Conservation (phyloP, 1,140 invertebrate genomes). For the Zophobas atratus region DNA sequence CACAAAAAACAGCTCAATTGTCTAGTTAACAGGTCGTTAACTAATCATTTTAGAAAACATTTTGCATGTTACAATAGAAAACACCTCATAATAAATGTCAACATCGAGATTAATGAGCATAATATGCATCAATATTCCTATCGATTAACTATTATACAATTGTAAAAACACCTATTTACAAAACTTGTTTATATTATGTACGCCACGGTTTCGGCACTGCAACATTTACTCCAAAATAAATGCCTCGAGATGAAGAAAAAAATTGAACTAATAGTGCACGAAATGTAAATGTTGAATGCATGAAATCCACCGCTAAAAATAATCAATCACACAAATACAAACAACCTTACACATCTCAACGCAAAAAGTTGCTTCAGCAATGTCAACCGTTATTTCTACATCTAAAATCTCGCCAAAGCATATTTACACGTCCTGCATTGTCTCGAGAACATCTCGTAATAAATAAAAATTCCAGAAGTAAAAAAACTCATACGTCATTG, state of each 20-base stretch:
- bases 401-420: conserved; percentile 40
- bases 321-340: conserved; percentile 44
- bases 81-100: conserved; percentile 49
- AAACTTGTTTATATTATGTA: conserved; percentile 27
- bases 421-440: conserved; percentile 27
- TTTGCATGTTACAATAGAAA: conserved; percentile 36
- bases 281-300: conserved; percentile 23
- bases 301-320: conserved; percentile 40
- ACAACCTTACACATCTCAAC: conserved; percentile 10
- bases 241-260: conserved; percentile 21
- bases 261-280: conserved; percentile 42
- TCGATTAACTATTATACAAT: conserved; percentile 55
- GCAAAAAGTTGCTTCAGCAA: conserved; percentile 21
- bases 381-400: conserved; percentile 36
- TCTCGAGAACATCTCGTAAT: conserved; percentile 30
- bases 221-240: conserved; percentile 41
- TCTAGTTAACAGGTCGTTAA: background rate
- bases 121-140: conserved; percentile 56
- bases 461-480: conserved; percentile 48
- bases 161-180: conserved; percentile 58
- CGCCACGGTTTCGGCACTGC: conserved; percentile 21
- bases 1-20: background rate
- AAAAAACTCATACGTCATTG: conserved; percentile 6
- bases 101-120: conserved; percentile 55
- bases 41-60: conserved; percentile 20